Evolutionary conservation across 1,140 invertebrate species (phyloP), one percentile per base, ranked within the genome.

Genomic region (Heliconius congener): DNA sequence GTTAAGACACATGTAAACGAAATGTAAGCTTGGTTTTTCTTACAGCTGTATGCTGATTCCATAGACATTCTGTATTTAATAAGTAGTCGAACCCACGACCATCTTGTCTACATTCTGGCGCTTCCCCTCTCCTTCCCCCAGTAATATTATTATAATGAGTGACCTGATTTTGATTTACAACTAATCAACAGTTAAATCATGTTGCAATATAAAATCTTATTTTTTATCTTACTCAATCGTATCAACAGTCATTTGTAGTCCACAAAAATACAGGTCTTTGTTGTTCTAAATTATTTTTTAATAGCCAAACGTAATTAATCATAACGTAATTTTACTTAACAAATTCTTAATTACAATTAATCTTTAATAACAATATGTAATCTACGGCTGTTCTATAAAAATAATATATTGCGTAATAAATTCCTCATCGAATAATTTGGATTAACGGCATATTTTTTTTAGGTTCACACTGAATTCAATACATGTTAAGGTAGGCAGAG

Each of bases 281-380:
- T 66, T 66, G 60, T 30, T 66, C 27, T 66, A 66, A 66, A 27
- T 66, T 66, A 66, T 66, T 66, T 66, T 27, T 66, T 66, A 66
- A 66, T 66, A 66, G 27, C 27, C 27, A 30, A 66, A 30, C 9
- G 9, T 66, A 30, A 30, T 66, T 66, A 66, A 66, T 66, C 23
- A 66, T 66, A 66, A 30, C 3, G 60, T 66, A 66, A 66, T 66
- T 66, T 66, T 30, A 30, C 3, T 66, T 66, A 13, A 30, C 60
- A 30, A 66, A 30, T 66, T 30, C n/a, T 66, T 66, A 66, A 66
- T 66, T 66, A 30, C 27, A 66, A 30, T 66, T 66, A 66, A 66
- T 66, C 60, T 52, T 52, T 52, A 52, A 52, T 52, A 8, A 52
- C 50, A 19, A 52, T 52, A n/a, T 23, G 3, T 66, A 66, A 23